phyloP scores from a whole-genome alignment of 2,888 invertebrate species.

The Hemicrepidius hirtus region DNA sequence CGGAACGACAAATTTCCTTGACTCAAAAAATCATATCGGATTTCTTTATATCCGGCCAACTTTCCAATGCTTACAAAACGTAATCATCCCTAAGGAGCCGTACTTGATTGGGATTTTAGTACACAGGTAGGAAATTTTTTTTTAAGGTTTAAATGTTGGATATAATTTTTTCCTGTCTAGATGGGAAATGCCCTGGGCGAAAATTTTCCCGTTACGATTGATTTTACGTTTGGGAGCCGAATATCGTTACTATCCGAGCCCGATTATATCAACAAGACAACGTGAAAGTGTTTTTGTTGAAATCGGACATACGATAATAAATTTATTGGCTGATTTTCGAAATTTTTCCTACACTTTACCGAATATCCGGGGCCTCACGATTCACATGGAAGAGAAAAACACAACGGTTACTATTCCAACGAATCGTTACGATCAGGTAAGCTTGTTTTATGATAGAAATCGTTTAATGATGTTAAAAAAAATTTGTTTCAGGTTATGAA shows the following conservation, averaged over 20 bases:
- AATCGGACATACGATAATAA: constrained; percentile 92
- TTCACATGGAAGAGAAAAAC: constrained; percentile 88
- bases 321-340: constrained; percentile 88
- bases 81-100: constrained; percentile 82
- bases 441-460: background rate
- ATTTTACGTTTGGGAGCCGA: constrained; percentile 88
- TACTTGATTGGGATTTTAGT: constrained; percentile 86
- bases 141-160: background rate
- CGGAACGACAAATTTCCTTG: constrained; percentile 77
- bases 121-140: constrained; percentile 74
- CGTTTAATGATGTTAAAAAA: background rate
- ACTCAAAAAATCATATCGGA: constrained; percentile 84
- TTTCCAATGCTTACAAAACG: constrained; percentile 86
- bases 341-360: constrained; percentile 88
- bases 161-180: constrained; percentile 59
- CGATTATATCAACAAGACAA: constrained; percentile 84
- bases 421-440: constrained; percentile 77
- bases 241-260: constrained; percentile 90
- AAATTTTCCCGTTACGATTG: constrained; percentile 84
- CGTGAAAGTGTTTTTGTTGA: constrained; percentile 88
- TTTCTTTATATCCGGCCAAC: constrained; percentile 88
- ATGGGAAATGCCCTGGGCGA: constrained; percentile 89
- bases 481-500: constrained; percentile 75
- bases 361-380: constrained; percentile 83
- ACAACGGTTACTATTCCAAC: constrained; percentile 85